Evolutionary conservation across 2,113 vertebrate species (phyloP).

Genomic region (Bungarus multicinctus): DNA sequence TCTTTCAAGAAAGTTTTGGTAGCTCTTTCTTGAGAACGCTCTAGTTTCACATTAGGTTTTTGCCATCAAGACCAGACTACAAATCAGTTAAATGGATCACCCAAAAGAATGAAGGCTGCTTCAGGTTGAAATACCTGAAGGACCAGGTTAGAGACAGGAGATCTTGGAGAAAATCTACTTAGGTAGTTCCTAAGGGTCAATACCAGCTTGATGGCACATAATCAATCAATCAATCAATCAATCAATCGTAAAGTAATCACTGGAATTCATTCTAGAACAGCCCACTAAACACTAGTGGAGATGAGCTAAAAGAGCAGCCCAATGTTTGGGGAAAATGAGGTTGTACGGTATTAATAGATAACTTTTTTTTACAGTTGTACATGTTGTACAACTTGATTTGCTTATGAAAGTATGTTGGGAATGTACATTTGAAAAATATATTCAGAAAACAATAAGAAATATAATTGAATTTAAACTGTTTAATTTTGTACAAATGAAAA

Average conservation of each 20-base stretch:
- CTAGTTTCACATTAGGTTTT: background rate
- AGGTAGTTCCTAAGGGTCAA: background rate
- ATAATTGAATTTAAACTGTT: background rate
- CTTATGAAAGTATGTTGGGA: background rate
- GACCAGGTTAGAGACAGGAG: background rate
- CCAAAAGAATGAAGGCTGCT: background rate
- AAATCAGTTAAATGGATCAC: background rate
- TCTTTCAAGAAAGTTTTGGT: background rate
- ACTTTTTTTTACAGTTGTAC: background rate
- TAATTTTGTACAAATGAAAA: background rate
- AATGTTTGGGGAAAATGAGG: background rate
- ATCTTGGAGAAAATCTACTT: background rate
- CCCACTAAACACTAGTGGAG: background rate
- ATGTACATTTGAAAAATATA: background rate
- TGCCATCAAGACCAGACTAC: background rate
- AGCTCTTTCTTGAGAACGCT: background rate
- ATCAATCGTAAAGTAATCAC: background rate
- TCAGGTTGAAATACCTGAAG: background rate
- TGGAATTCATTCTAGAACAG: background rate
- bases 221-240: background rate
- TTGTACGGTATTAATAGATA: background rate
- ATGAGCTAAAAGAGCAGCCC: background rate
- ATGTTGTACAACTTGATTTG: background rate
- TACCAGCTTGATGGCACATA: background rate
- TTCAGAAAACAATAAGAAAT: background rate